These are phyloP conservation scores for Agrotis exclamationis DNA, from an alignment of 2,888 invertebrate species.

Conservation along the genomic window DNA sequence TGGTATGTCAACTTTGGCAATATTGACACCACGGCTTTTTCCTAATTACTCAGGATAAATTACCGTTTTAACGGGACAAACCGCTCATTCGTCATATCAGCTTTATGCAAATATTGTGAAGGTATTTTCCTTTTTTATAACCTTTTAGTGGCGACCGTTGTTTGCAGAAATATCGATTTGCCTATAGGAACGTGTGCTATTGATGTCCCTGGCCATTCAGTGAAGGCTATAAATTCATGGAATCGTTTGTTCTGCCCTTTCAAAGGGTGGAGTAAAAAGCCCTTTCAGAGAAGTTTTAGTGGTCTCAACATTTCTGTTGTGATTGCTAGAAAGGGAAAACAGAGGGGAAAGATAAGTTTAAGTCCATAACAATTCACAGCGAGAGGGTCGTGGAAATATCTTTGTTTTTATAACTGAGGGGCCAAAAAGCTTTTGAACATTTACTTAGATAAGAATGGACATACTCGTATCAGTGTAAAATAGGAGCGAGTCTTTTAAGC, in stretches of 20 bases:
- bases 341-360: conserved; percentile 31
- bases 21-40: conserved; percentile 41
- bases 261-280: conserved; percentile 22
- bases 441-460: conserved; percentile 4
- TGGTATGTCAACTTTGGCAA: conserved; percentile 51
- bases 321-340: conserved; percentile 23
- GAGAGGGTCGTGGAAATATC: conserved; percentile 19
- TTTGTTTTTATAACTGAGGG: conserved; percentile 22
- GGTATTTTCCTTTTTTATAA: conserved; percentile 21
- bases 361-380: conserved; percentile 21
- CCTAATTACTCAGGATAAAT: conserved; percentile 39
- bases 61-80: conserved; percentile 14
- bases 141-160: conserved; percentile 3
- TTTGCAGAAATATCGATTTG: conserved; percentile 20
- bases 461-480: not conserved
- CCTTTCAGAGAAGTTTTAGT: conserved; percentile 33
- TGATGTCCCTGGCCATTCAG: conserved; percentile 16
- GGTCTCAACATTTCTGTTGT: conserved; percentile 21
- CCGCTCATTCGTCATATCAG: conserved; percentile 18
- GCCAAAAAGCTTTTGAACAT: conserved; percentile 25
- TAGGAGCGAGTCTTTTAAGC: not conserved
- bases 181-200: not conserved
- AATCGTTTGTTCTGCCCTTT: conserved; percentile 17
- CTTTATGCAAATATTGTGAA: conserved; percentile 17
- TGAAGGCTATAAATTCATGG: conserved; percentile 28